Base-by-base conservation (phyloP, 2,113 vertebrate species). In the Rousettus leschenaultii region DNA sequence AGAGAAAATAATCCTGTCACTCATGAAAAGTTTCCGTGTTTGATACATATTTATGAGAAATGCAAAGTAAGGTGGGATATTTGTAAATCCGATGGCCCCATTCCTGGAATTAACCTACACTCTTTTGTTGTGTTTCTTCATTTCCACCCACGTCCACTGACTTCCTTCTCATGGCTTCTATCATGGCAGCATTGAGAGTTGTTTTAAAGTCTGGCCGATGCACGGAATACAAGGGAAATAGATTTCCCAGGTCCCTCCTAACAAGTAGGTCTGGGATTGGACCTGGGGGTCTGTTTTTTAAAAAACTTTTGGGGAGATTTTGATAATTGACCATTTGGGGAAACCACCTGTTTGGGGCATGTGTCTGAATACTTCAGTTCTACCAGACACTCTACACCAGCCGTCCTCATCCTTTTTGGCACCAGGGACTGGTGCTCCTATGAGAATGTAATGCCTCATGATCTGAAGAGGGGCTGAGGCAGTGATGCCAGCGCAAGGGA, bases 31-130 rank as follows among this genome's bases (percentile, higher is more conserved):
- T 22, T 18, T 53, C 15, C 1, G 0, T 26, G 14, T 48, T 53
- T 94, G 43, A 61, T 73, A 38, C 16, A 11, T 63, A 86, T 51
- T 73, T 93, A 70, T 79, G 33, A 95, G 55, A 89, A 95, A 87
- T 74, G 14, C 28, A 96, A 86, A 96, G 19, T 22, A 14, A 83
- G 35, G 13, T 38, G 26, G 24, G 15, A 77, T 30, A 94, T 96
- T 92, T 95, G 79, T 97, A 78, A 90, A 68, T 22, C 18, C 63
- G 84, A 53, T 6, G 43, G 22, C 18, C 75, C 48, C 4, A 74
- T 96, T 96, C 88, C 68, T 33, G 55, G 66, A 45, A 82, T 48
- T n/a, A 43, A 77, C 43, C 51, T 74, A 63, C 91, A 86, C 45
- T 80, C 30, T 7, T 40, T 78, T n/a, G 11, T 77, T 51, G 33